These are phyloP conservation scores for Chrysemys picta DNA, from an alignment of 2,113 vertebrate genomes.

Conservation along the genomic window DNA sequence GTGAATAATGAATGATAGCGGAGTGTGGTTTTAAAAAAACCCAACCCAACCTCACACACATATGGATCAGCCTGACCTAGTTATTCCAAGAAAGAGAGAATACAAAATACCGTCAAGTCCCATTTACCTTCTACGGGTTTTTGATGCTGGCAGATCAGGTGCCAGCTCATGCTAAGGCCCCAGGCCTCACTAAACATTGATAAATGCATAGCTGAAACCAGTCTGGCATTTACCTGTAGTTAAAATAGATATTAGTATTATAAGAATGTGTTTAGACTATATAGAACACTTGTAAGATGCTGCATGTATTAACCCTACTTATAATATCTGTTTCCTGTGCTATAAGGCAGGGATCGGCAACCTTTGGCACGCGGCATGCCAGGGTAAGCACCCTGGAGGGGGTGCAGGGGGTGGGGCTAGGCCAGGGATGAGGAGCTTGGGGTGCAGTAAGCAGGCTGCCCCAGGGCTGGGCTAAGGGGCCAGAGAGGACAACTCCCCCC, in stretches of 20 bases:
- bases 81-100: constrained; percentile 20
- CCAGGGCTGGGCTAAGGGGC: too few relatives aligned
- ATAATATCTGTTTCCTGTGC: background rate
- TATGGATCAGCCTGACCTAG: background rate
- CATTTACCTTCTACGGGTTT: background rate
- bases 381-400: too few relatives aligned
- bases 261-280: background rate
- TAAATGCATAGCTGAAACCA: background rate
- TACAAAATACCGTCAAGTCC: background rate
- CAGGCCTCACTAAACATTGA: background rate
- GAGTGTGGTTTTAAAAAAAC: background rate
- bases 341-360: background rate
- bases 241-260: background rate
- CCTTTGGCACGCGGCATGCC: too few relatives aligned
- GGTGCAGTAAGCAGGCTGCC: too few relatives aligned
- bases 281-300: background rate
- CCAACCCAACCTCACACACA: background rate
- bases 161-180: background rate
- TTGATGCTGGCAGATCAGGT: background rate
- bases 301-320: background rate
- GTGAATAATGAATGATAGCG: constrained; percentile 24
- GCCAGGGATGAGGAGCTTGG: too few relatives aligned
- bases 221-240: background rate
- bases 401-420: too few relatives aligned
- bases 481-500: too few relatives aligned